phyloP scores from a whole-genome alignment of 2,888 invertebrate genomes.

The Drosophila buzzatii region DNA sequence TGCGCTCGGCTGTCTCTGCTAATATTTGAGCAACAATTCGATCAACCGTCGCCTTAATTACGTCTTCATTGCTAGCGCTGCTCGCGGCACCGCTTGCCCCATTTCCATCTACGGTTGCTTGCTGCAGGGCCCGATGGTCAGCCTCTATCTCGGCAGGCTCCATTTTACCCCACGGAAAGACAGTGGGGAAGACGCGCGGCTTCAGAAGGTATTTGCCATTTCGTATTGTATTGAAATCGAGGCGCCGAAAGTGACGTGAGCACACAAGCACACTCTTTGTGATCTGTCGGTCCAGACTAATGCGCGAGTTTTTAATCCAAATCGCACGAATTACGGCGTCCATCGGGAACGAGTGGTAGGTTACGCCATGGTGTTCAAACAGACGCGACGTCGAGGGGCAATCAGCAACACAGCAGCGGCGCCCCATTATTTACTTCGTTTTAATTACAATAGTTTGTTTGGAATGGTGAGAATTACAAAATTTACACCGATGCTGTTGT shows the following conservation, averaged over 20 bases:
- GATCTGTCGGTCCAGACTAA: conserved; percentile 86
- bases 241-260: conserved; percentile 90
- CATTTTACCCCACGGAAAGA: conserved; percentile 88
- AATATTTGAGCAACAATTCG: conserved; percentile 80
- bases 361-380: conserved; percentile 88
- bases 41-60: conserved; percentile 78
- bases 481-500: not conserved
- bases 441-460: not conserved
- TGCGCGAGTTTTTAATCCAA: conserved; percentile 89
- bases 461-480: not conserved
- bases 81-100: conserved; percentile 42
- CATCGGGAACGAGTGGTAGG: conserved; percentile 91
- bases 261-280: conserved; percentile 89
- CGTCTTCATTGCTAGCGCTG: conserved; percentile 60
- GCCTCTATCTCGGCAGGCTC: conserved; percentile 75
- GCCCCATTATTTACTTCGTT: conserved; percentile 76
- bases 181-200: conserved; percentile 90
- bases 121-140: conserved; percentile 67
- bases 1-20: conserved; percentile 80
- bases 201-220: conserved; percentile 89
- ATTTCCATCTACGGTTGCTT: conserved; percentile 53
- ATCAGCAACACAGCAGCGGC: conserved; percentile 83
- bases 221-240: conserved; percentile 90
- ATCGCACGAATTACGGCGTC: conserved; percentile 87
- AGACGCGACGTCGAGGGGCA: conserved; percentile 83